Base-by-base conservation (phyloP, 2,113 vertebrate species). In the Psilopogon haemacephalus region DNA sequence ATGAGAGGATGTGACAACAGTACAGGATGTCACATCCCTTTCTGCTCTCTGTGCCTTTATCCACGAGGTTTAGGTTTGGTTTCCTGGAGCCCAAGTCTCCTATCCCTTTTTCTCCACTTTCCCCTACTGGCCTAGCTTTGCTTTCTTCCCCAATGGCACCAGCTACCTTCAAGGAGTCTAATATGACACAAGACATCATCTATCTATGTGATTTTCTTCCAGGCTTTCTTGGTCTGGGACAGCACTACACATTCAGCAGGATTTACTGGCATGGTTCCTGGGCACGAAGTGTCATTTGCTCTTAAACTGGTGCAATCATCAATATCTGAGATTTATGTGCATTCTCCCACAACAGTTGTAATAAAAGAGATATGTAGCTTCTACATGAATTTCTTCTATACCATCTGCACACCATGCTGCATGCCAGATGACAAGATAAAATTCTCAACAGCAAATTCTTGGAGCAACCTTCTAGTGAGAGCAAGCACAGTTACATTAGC, bases 341-440 rank as follows among this genome's bases (percentile, higher is more conserved):
- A 74, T 16, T 2, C 28, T 28, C 16, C 16, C 48, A 8, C 52
- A 65, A 58, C 33, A 24, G 38, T 32, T 65, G 74, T 32, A 86
- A 62, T 4, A 89, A 62, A 89, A 11, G 18, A 90, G 81, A 84
- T 44, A 37, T 3, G 27, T 74, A 89, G 63, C 81, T 95, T 75
- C 89, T 85, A 79, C 90, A 82, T 67, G 84, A 72, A 76, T 67
- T 72, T 65, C 42, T 82, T 86, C 77, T 37, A 35, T 75, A 71
- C 87, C 87, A 95, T 89, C 84, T 94, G 93, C 55, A 65, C 67
- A 54, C 74, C 48, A 54, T 76, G 84, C 62, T 82, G 67, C 55
- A 73, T 44, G 81, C 81, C 84, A 95, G 87, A 82, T n/a, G 35
- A 95, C 62, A 90, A 84, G 74, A 84, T 56, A 84, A 86, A 88